These are phyloP conservation scores for Meandrusa payeni DNA, from an alignment of 2,888 invertebrate genomes.

Conservation along the genomic window DNA sequence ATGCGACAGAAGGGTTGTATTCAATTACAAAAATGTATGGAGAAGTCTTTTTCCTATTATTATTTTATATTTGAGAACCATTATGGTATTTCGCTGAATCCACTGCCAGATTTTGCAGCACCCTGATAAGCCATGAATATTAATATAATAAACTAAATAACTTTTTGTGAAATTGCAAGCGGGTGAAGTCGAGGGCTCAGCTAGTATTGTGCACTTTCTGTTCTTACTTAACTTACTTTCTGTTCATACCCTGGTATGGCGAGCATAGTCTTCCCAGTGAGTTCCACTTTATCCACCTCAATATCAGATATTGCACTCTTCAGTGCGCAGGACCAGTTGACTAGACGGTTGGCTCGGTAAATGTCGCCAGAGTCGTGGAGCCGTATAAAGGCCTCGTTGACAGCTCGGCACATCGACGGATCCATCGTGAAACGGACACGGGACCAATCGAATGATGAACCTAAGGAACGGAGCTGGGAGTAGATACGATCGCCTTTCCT, in stretches of 20 bases:
- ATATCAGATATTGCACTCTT: constrained; percentile 99
- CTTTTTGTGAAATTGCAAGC: no score
- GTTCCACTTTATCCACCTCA: constrained; percentile 97
- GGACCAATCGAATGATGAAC: constrained; percentile 97
- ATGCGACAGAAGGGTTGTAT: no score
- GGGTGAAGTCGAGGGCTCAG: no score
- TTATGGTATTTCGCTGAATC: no score
- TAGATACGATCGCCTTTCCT: constrained; percentile 88
- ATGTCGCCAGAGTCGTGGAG: constrained; percentile 93
- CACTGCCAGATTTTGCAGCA: no score
- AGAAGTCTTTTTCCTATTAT: no score
- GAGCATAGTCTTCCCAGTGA: constrained; percentile 91
- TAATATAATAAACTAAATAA: no score
- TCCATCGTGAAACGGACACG: constrained; percentile 98
- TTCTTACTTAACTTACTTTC: no score
- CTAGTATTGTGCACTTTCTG: constrained; percentile 2
- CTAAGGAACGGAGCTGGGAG: constrained; percentile 92
- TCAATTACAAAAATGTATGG: no score
- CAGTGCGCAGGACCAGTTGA: constrained; percentile 99
- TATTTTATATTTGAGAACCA: no score
- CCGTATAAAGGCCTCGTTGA: constrained; percentile 95
- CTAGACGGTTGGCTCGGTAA: constrained; percentile 95
- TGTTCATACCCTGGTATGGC: constrained; percentile 95
- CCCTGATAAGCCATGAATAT: no score
- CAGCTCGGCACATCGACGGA: constrained; percentile 90